A percentile compares a stretch with the other conserved stretches of the same genome.
phyloP scores from a whole-genome alignment of 2,888 invertebrate species.

The Uropetala carovei region DNA sequence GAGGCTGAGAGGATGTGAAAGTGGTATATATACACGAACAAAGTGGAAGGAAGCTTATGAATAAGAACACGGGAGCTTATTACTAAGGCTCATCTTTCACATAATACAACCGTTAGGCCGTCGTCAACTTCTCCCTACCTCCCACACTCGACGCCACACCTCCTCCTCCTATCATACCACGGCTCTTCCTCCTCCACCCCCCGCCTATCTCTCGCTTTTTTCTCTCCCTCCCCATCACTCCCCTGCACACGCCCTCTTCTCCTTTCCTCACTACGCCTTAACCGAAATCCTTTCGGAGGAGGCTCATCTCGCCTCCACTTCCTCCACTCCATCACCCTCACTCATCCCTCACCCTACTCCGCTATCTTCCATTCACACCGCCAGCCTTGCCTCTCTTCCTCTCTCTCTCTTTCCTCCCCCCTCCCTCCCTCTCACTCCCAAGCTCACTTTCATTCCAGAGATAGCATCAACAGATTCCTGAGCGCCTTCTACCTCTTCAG shows the following conservation, averaged over 20 bases:
- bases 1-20: neutral
- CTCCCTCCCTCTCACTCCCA: neutral
- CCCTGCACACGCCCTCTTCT: neutral
- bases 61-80: neutral
- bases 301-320: too few species aligned
- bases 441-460: constrained; percentile 8
- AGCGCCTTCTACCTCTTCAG: neutral
- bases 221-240: neutral
- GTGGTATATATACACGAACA: neutral
- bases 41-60: constrained; percentile 10
- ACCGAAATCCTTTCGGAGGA: neutral
- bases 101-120: neutral
- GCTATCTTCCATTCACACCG: neutral
- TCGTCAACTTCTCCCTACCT: neutral
- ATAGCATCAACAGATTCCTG: constrained; percentile 1
- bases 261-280: neutral
- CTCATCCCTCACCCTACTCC: neutral
- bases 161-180: too few species aligned
- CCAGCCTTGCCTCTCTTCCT: neutral
- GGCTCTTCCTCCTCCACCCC: too few species aligned
- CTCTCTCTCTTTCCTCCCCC: neutral
- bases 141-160: neutral
- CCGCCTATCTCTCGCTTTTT: too few species aligned
- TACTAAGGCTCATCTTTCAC: neutral
- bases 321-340: too few species aligned